These are phyloP conservation scores for Dichetophora obliterata DNA, from an alignment of 2,888 invertebrate species.

Conservation along the genomic window DNA sequence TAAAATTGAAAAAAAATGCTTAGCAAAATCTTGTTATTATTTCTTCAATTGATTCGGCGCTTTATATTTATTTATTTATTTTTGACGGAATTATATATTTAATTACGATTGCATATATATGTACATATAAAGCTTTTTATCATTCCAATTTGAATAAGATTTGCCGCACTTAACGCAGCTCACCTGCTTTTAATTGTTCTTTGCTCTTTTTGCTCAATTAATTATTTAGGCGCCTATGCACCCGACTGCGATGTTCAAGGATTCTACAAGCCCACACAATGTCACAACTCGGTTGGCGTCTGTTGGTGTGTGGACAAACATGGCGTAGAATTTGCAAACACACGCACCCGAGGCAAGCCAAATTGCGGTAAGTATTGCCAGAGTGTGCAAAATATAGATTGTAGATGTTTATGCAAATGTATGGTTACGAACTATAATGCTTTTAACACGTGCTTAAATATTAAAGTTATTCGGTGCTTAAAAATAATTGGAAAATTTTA, in stretches of 20 bases:
- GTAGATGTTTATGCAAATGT: neutral
- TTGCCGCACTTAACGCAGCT: conserved; percentile 9
- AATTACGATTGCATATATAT: neutral
- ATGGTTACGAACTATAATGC: neutral
- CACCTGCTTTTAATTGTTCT: conserved; percentile 40
- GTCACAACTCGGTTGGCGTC: conserved; percentile 87
- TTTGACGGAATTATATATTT: neutral
- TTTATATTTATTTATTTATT: neutral
- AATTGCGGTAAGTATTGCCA: conserved; percentile 77
- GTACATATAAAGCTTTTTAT: neutral
- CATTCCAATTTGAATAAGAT: neutral
- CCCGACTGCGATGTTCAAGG: conserved; percentile 89
- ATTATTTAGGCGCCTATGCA: conserved; percentile 77
- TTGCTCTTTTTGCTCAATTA: conserved; percentile 42
- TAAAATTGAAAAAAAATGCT: no score
- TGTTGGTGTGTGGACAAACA: conserved; percentile 96
- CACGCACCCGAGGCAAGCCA: conserved; percentile 84
- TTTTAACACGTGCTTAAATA: no score
- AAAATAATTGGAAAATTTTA: no score
- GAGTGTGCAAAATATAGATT: neutral
- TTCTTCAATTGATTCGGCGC: neutral
- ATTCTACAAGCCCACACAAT: conserved; percentile 88
- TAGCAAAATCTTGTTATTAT: neutral
- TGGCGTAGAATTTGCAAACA: conserved; percentile 88
- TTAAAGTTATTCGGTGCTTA: no score